Percentiles rank a stretch among this genome's conserved stretches.
Conservation (phyloP, 2,888 invertebrate species). For the Phragmatobia fuliginosa region DNA sequence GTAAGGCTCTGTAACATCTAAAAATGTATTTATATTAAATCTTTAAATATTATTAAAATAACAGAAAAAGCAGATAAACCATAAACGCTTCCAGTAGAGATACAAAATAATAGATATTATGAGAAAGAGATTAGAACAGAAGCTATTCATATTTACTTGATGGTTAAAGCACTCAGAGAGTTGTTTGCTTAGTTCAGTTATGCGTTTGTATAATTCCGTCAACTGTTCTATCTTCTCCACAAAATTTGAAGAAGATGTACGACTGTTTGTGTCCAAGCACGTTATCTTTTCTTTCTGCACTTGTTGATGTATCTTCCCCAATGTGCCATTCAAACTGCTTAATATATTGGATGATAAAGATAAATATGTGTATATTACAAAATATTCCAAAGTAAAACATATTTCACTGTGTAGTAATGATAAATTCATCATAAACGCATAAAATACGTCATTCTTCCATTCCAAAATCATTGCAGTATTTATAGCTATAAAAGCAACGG, state of each 20-base stretch:
- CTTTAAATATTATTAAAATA: neutral
- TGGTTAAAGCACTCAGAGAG: slow-evolving; percentile 3
- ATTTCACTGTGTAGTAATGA: neutral
- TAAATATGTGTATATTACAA: neutral
- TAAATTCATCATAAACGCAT: neutral
- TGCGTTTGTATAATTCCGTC: neutral
- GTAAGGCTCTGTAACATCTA: neutral
- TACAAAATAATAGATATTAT: too few relatives aligned
- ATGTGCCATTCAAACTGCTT: neutral
- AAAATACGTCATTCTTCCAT: neutral
- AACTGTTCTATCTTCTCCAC: neutral
- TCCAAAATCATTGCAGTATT: neutral
- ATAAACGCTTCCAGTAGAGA: too few relatives aligned
- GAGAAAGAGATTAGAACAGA: too few relatives aligned
- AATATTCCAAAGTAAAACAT: neutral
- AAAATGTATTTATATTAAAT: neutral
- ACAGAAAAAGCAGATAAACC: neutral
- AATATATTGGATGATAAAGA: neutral
- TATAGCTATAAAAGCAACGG: neutral
- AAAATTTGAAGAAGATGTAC: neutral
- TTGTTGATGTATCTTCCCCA: neutral
- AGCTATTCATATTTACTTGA: slow-evolving; percentile 6
- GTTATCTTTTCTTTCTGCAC: neutral
- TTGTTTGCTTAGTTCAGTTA: neutral
- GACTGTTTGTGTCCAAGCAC: neutral